phyloP scores from a whole-genome alignment of 1,140 invertebrate species.

The Drosophila saltans region DNA sequence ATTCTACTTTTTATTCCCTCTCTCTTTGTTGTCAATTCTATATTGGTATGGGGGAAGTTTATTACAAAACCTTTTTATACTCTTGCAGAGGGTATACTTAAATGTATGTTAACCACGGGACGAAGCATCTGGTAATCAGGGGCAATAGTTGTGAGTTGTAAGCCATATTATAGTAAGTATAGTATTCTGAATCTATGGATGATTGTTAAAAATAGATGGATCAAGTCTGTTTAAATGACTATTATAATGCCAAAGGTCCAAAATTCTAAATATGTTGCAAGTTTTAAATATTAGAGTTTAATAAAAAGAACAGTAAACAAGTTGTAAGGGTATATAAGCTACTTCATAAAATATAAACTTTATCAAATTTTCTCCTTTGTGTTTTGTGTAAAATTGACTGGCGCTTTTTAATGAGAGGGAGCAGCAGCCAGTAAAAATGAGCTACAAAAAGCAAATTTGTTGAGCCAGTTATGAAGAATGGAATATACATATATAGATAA shows the following conservation, averaged over 20 bases:
- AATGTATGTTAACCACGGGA: no score
- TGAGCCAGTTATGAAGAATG: constrained; percentile 55
- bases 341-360: neutral
- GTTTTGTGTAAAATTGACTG: constrained; percentile 73
- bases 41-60: constrained; percentile 26
- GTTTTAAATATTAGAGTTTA: no score
- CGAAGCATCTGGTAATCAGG: no score
- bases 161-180: no score
- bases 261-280: no score
- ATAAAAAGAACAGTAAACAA: neutral
- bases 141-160: no score
- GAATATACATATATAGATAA: no score
- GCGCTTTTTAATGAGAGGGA: constrained; percentile 70
- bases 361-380: neutral
- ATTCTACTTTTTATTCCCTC: constrained; percentile 23
- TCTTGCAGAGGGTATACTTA: neutral
- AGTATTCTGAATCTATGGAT: no score
- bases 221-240: no score
- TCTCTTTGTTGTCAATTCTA: constrained; percentile 14
- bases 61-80: constrained; percentile 40
- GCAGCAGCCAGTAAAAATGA: constrained; percentile 56
- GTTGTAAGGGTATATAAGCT: constrained; percentile 3
- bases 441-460: constrained; percentile 30
- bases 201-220: no score
- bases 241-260: no score